These are phyloP conservation scores for Scaptomyza flava DNA, from an alignment of 2,888 invertebrate genomes.

Conservation along the genomic window DNA sequence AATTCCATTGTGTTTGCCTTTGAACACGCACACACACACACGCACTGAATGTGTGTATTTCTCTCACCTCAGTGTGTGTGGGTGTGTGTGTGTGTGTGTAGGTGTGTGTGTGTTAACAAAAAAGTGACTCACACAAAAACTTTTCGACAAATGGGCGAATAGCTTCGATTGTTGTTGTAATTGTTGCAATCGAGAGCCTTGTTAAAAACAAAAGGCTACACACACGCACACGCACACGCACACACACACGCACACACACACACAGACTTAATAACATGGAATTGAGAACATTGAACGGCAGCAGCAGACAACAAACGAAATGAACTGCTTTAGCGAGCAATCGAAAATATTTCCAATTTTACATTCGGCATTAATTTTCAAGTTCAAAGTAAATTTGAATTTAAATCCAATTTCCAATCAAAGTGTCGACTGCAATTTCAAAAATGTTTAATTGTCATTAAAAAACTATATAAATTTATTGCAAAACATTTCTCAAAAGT, in stretches of 20 bases:
- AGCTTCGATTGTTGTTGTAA: slow-evolving; percentile 65
- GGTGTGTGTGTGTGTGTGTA: slow-evolving; percentile 24
- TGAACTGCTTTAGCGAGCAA: slow-evolving; percentile 2
- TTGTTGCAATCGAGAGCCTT: slow-evolving; percentile 70
- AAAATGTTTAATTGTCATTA: too few species aligned
- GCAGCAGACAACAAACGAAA: not conserved
- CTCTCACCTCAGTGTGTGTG: too few species aligned
- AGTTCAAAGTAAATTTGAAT: not conserved
- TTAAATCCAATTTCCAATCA: not conserved
- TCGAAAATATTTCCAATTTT: not conserved
- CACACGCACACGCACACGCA: slow-evolving; percentile 6
- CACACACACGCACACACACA: slow-evolving; percentile 12
- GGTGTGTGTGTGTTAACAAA: not conserved
- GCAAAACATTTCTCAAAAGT: too few species aligned
- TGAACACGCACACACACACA: slow-evolving; percentile 31
- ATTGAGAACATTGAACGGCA: slow-evolving; percentile 31
- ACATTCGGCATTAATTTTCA: not conserved
- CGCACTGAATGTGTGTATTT: not conserved
- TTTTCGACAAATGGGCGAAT: slow-evolving; percentile 55
- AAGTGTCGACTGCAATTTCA: too few species aligned
- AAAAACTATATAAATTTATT: too few species aligned
- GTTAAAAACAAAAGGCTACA: slow-evolving; percentile 52
- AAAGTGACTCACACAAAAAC: slow-evolving; percentile 19
- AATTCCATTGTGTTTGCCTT: slow-evolving; percentile 56
- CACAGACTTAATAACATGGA: not conserved